Conservation (phyloP, 2,888 invertebrate species). For the Allophyes oxyacanthae region DNA sequence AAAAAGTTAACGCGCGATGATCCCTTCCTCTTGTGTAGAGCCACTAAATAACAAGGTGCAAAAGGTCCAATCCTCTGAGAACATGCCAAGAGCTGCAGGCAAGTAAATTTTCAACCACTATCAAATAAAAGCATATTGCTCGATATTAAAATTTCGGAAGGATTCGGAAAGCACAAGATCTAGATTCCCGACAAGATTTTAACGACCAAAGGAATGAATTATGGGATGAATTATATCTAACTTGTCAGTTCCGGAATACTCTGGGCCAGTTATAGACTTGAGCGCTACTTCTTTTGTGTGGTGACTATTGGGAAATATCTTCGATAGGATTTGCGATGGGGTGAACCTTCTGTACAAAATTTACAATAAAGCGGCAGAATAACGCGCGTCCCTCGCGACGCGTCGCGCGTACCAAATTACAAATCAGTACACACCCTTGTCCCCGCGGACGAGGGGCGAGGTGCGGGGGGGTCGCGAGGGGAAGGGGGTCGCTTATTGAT, state of each 20-base stretch:
- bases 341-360: slow-evolving; percentile 12
- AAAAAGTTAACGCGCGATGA: slow-evolving; percentile 39
- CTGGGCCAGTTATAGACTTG: too few species aligned
- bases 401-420: slow-evolving; percentile 60
- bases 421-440: slow-evolving; percentile 62
- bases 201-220: too few species aligned
- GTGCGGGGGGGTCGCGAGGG: slow-evolving; percentile 8
- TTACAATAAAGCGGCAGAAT: background rate
- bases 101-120: too few species aligned
- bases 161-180: too few species aligned
- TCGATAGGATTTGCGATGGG: background rate
- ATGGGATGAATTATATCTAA: too few species aligned
- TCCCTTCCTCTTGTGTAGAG: slow-evolving; percentile 15
- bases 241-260: too few species aligned
- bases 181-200: too few species aligned
- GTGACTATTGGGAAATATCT: too few species aligned
- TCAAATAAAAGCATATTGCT: too few species aligned
- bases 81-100: too few species aligned
- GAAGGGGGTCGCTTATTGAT: slow-evolving; percentile 58
- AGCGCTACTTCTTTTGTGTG: too few species aligned
- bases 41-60: background rate
- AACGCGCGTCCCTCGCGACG: slow-evolving; percentile 28
- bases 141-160: too few species aligned
- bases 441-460: slow-evolving; percentile 42
- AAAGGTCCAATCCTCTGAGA: background rate